Evolutionary conservation across 2,888 invertebrate genomes (phyloP).

Genomic region (Meta bourneti): DNA sequence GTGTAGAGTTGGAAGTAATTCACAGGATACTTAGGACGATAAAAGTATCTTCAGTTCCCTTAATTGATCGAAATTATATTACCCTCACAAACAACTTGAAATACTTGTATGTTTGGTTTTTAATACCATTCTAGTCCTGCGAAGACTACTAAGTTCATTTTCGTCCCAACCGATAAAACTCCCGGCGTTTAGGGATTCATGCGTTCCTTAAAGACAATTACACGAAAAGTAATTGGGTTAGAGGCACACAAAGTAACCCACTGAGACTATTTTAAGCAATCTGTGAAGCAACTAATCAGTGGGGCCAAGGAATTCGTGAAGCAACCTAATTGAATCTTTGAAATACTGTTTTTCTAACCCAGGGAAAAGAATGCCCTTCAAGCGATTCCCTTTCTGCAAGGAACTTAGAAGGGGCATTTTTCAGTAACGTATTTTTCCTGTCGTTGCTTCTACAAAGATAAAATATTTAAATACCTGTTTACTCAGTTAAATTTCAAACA

Average conservation of each 20-base stretch:
- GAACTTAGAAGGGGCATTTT: not conserved
- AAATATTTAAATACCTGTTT: not conserved
- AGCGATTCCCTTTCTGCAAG: not conserved
- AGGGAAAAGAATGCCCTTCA: not conserved
- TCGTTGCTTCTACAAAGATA: not conserved
- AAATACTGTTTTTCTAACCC: slow-evolving; percentile 4
- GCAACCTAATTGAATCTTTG: slow-evolving; percentile 33
- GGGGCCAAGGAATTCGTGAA: not conserved
- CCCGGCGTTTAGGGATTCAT: not conserved
- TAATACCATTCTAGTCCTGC: too few species aligned
- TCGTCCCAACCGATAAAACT: slow-evolving; percentile 7
- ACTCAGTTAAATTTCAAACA: not conserved
- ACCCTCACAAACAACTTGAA: too few species aligned
- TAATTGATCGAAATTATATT: too few species aligned
- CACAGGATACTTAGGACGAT: too few species aligned
- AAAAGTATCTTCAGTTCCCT: too few species aligned
- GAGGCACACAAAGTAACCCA: not conserved
- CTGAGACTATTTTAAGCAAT: slow-evolving; percentile 24
- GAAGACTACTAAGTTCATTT: too few species aligned
- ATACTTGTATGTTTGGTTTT: too few species aligned
- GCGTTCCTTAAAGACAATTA: slow-evolving; percentile 30
- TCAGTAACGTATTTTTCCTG: too few species aligned
- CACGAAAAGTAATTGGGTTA: slow-evolving; percentile 6
- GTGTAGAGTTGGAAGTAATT: too few species aligned
- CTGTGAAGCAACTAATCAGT: slow-evolving; percentile 20